A percentile compares a stretch with the other conserved stretches of the same genome.
phyloP scores from a whole-genome alignment of 2,797 vertebrate species.

The Rhinatrema bivittatum region DNA sequence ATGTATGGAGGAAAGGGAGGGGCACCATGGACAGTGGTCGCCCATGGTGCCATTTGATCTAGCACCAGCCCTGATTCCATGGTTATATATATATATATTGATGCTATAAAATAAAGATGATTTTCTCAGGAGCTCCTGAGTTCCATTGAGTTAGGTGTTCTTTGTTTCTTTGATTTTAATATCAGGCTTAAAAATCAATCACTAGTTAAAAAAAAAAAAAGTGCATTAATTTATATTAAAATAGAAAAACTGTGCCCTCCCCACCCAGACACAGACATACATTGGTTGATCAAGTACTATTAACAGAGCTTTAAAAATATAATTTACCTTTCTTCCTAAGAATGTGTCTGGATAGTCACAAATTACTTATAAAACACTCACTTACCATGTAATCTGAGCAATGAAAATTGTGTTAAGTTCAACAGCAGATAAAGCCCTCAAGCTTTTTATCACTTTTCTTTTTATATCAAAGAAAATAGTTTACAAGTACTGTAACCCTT shows the following conservation, averaged over 20 bases:
- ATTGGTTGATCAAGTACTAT: slow-evolving; percentile 6
- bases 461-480: slow-evolving; percentile 15
- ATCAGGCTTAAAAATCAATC: slow-evolving; percentile 12
- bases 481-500: not conserved
- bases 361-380: slow-evolving; percentile 30
- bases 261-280: too few species aligned
- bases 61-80: too few species aligned
- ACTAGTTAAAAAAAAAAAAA: slow-evolving; percentile 20
- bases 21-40: too few species aligned
- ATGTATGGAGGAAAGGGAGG: too few species aligned
- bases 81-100: too few species aligned
- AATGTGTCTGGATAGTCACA: slow-evolving; percentile 31
- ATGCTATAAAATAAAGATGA: too few species aligned
- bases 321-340: slow-evolving; percentile 35
- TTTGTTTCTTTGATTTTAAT: too few species aligned
- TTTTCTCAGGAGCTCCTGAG: too few species aligned
- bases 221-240: slow-evolving; percentile 12
- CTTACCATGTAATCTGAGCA: slow-evolving; percentile 34
- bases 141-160: too few species aligned
- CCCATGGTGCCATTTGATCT: too few species aligned
- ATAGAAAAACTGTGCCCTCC: too few species aligned
- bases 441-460: slow-evolving; percentile 31
- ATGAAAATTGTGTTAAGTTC: slow-evolving; percentile 31
- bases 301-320: slow-evolving; percentile 17
- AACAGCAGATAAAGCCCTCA: slow-evolving; percentile 31